Evolutionary conservation across 2,113 vertebrate species (phyloP).

Genomic region (Hirundichthys speculiger): DNA sequence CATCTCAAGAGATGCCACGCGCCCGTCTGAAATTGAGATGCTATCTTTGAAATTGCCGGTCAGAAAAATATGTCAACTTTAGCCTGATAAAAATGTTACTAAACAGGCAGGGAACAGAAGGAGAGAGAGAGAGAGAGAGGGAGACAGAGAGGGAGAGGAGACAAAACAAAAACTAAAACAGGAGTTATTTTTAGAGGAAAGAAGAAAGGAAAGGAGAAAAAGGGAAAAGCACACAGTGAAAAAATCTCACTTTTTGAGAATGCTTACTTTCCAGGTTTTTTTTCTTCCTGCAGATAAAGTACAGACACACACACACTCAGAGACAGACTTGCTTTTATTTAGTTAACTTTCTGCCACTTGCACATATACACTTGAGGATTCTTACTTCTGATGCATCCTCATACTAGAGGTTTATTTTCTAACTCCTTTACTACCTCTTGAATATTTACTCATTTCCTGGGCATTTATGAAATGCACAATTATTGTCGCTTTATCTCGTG

Average conservation of each 20-base stretch:
- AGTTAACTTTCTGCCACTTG: neutral
- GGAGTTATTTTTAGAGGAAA: constrained; percentile 43
- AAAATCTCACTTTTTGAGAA: too few species aligned
- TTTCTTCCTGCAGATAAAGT: neutral
- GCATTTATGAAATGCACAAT: neutral
- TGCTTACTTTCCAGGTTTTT: too few species aligned
- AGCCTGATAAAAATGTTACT: constrained; percentile 46
- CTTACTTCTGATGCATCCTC: too few species aligned
- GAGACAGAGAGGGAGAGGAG: neutral
- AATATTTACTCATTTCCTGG: neutral
- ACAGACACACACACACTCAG: neutral
- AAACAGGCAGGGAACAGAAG: constrained; percentile 24
- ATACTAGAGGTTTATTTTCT: too few species aligned
- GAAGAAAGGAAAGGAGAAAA: too few species aligned
- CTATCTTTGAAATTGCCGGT: constrained; percentile 69
- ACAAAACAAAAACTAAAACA: neutral
- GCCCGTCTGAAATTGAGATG: constrained; percentile 52
- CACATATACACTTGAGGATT: too few species aligned
- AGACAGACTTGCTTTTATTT: neutral
- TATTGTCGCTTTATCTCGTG: neutral
- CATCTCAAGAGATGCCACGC: constrained; percentile 37
- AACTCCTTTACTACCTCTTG: neutral
- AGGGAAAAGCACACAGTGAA: neutral
- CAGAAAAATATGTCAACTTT: constrained; percentile 50
- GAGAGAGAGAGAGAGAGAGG: too few species aligned